These are phyloP conservation scores for Neosalanx taihuensis DNA, from an alignment of 2,797 vertebrate species.

Conservation along the genomic window DNA sequence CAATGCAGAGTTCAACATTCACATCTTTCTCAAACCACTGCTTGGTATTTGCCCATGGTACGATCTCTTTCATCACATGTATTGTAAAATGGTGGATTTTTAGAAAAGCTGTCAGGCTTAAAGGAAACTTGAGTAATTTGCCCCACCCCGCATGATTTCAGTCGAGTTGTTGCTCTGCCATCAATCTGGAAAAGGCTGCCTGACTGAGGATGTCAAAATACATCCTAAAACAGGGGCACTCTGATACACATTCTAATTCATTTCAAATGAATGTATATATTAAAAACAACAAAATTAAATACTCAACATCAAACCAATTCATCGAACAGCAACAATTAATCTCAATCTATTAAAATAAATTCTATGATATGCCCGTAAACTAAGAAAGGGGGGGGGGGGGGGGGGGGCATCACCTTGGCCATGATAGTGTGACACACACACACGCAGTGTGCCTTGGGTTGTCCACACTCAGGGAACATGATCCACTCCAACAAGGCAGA, in stretches of 20 bases:
- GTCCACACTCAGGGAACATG: neutral
- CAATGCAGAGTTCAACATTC: slow-evolving; percentile 31
- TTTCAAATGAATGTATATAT: too few species aligned
- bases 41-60: slow-evolving; percentile 7
- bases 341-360: too few species aligned
- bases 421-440: neutral
- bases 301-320: too few species aligned
- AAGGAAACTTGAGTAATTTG: neutral
- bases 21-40: slow-evolving; percentile 12
- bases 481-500: neutral
- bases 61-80: slow-evolving; percentile 11
- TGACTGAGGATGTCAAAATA: too few species aligned
- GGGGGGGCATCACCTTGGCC: too few species aligned
- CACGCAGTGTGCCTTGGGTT: neutral
- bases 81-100: neutral
- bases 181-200: too few species aligned
- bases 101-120: neutral
- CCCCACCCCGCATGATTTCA: neutral
- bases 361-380: too few species aligned
- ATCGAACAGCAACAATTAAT: too few species aligned
- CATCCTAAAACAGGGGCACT: too few species aligned
- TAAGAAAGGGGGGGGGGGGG: too few species aligned
- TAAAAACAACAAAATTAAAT: too few species aligned
- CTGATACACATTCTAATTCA: neutral
- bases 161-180: too few species aligned